Evolutionary conservation across 92 coral and sea anemone species (phyloP), one percentile per base, ranked within the genome.

Genomic region (Micromussa lordhowensis): DNA sequence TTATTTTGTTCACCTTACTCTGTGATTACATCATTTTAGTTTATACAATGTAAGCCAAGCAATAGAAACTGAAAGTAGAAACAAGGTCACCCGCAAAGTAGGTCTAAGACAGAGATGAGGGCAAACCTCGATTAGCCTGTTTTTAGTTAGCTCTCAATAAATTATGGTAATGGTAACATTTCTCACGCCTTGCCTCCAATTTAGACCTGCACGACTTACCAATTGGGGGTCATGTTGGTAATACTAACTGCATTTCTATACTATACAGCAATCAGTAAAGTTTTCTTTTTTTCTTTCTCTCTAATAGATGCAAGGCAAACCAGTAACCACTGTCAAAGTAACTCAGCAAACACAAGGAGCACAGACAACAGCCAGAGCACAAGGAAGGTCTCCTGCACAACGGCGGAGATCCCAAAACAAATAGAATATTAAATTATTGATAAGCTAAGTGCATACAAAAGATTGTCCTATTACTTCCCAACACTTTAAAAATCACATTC

Each of bases 341-440:
- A 66, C 90, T 22, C 94, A 88, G 35, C 91, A 90, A 44, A 87
- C 88, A 4, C 95, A 90, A 64, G 95, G 89, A 57, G 87, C 92
- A 38, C 95, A 92, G 80, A 85, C 95, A 54, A 68, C 91, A 71
- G 88, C 90, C 14, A 92, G 93, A 66, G 66, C 94, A 49, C 95
- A 86, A 68, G 86, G 95, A 55, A 92, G 93, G 68, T 80, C 92
- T 1, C 95, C 94, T 30, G 94, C 95, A 15, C 95, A 92, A 80
- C 88, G 98, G 48, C 91, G 95, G 54, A 90, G 85, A 81, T 92
- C 85, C 74, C 83, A 85, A 26, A 72, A 83, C 68, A 83, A 84
- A 57, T 76, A 51, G 59, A 44, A 49, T 35, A 24, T 79, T 58
- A 2, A 58, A 58, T 58, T 19, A 61, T 24, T 22, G 68, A n/a